A percentile compares a stretch with the other conserved stretches of the same genome.
phyloP scores from a whole-genome alignment of 1,140 invertebrate genomes.

The Triops cancriformis region DNA sequence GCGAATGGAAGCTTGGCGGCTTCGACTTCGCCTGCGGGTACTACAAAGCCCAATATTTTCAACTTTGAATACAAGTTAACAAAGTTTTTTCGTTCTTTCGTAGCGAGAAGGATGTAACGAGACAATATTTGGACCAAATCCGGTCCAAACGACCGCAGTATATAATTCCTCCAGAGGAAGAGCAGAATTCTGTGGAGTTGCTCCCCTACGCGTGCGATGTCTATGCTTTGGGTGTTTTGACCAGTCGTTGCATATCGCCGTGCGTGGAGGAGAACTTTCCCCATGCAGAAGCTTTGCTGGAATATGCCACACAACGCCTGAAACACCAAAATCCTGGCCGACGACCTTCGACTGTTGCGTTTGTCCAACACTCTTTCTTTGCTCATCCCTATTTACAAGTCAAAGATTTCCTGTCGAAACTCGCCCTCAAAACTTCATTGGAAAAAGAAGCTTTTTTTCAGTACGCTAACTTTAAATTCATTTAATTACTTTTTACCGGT shows the following conservation, averaged over 20 bases:
- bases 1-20: slow-evolving; percentile 72
- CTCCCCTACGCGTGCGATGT: slow-evolving; percentile 57
- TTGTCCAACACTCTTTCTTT: slow-evolving; percentile 64
- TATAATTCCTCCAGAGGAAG: slow-evolving; percentile 60
- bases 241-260: slow-evolving; percentile 57
- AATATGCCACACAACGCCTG: slow-evolving; percentile 54
- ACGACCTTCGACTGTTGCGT: slow-evolving; percentile 51
- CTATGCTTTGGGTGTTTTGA: slow-evolving; percentile 69
- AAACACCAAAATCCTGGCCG: slow-evolving; percentile 49
- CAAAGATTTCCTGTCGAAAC: slow-evolving; percentile 66
- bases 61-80: not conserved
- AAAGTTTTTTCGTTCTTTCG: slow-evolving; percentile 13
- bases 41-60: not conserved
- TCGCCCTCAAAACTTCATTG: slow-evolving; percentile 62
- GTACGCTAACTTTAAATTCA: slow-evolving; percentile 36
- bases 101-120: slow-evolving; percentile 54
- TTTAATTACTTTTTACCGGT: not conserved
- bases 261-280: slow-evolving; percentile 55
- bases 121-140: slow-evolving; percentile 56
- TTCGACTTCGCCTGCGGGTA: slow-evolving; percentile 62
- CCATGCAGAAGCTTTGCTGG: slow-evolving; percentile 54
- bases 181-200: slow-evolving; percentile 39
- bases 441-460: slow-evolving; percentile 70
- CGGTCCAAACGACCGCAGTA: slow-evolving; percentile 57
- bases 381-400: slow-evolving; percentile 73